These are phyloP conservation scores for Eupleurogrammus muticus DNA, from an alignment of 2,797 vertebrate genomes.

Conservation along the genomic window DNA sequence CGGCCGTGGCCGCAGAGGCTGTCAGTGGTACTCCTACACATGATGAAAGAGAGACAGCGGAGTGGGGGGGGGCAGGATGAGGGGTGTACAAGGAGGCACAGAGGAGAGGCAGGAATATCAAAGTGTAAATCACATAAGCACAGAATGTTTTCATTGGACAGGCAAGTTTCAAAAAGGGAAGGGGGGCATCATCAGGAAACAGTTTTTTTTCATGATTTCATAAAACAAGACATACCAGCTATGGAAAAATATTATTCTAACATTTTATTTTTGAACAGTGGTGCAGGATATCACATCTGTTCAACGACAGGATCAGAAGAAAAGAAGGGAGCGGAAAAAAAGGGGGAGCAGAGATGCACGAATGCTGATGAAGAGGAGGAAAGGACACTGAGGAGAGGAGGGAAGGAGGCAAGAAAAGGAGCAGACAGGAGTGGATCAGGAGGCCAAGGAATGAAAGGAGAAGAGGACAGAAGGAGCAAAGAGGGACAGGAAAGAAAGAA, in stretches of 20 bases:
- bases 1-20: slow-evolving; percentile 50
- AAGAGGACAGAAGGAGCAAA: slow-evolving; percentile 19
- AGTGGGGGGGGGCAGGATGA: slow-evolving; percentile 21
- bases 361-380: not conserved
- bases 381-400: not conserved
- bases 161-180: slow-evolving; percentile 5
- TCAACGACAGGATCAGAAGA: not conserved
- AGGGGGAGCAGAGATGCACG: not conserved
- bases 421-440: not conserved
- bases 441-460: slow-evolving; percentile 45
- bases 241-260: not conserved
- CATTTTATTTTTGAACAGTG: not conserved
- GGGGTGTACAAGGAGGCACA: not conserved
- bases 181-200: not conserved
- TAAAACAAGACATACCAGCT: not conserved
- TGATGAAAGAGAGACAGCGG: slow-evolving; percentile 55
- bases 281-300: not conserved
- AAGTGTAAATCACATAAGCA: slow-evolving; percentile 10
- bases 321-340: not conserved
- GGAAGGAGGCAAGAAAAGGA: not conserved
- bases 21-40: slow-evolving; percentile 46
- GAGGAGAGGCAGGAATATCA: slow-evolving; percentile 3
- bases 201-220: not conserved
- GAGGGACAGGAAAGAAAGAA: slow-evolving; percentile 30
- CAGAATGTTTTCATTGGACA: slow-evolving; percentile 14